phyloP scores from a whole-genome alignment of 2,888 invertebrate genomes.

The Agriopis leucophaearia region DNA sequence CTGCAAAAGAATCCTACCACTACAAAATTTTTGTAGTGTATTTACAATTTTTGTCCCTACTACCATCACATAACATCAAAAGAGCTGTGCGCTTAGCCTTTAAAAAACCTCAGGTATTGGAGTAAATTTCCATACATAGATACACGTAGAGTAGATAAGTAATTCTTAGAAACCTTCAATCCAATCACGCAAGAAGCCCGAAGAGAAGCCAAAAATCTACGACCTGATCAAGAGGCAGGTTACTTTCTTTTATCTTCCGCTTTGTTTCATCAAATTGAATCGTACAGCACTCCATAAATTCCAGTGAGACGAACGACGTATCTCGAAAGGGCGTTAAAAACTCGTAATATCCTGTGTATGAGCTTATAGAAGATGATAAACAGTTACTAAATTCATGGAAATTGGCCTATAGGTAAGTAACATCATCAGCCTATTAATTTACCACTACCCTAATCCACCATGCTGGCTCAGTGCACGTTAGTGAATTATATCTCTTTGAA shows the following conservation, averaged over 20 bases:
- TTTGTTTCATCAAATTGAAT: constrained; percentile 44
- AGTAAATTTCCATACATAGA: not conserved
- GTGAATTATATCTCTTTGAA: no score
- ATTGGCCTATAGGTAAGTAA: not conserved
- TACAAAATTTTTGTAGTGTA: no score
- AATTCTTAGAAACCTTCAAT: constrained; percentile 1
- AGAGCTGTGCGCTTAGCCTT: no score
- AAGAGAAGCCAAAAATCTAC: constrained; percentile 18
- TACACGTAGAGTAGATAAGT: not conserved
- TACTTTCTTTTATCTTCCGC: constrained; percentile 34
- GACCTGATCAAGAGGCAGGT: constrained; percentile 12
- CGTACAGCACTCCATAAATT: constrained; percentile 45
- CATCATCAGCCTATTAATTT: not conserved
- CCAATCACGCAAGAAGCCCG: constrained; percentile 5
- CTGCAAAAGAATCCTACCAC: no score
- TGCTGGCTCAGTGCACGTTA: no score
- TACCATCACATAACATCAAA: no score
- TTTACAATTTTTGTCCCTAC: no score
- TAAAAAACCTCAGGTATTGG: no score
- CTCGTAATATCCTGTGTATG: constrained; percentile 40
- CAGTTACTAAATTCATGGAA: constrained; percentile 22
- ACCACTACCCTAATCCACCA: no score
- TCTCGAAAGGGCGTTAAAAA: constrained; percentile 49
- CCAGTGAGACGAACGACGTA: constrained; percentile 37
- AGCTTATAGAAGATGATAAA: not conserved